Percentiles rank a stretch among this genome's conserved stretches.
Evolutionary conservation across 2,113 vertebrate genomes (phyloP).

Genomic region (Isichthys henryi): DNA sequence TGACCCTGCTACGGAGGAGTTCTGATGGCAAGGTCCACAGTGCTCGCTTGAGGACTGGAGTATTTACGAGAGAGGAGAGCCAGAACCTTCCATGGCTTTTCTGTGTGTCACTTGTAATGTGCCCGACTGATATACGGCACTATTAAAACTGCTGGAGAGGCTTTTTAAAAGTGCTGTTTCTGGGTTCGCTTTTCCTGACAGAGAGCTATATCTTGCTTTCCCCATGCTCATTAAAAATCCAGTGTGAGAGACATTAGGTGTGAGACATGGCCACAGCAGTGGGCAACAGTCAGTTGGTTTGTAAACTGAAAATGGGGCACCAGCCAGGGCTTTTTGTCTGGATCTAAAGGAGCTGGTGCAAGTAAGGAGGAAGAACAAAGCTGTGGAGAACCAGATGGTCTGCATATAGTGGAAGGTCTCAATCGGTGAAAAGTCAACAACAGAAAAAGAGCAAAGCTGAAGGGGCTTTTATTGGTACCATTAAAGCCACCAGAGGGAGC

Average conservation of each 20-base stretch:
- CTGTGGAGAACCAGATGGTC: not conserved
- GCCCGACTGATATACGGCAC: conserved; percentile 6
- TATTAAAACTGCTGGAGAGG: conserved; percentile 4
- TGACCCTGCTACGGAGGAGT: not conserved
- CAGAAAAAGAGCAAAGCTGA: not conserved
- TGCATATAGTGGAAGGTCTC: not conserved
- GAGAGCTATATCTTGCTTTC: conserved; percentile 25
- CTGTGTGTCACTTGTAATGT: not conserved
- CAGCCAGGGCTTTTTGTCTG: conserved; percentile 38
- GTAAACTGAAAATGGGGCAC: conserved; percentile 50
- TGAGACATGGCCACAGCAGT: conserved; percentile 39
- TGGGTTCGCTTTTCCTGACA: not conserved
- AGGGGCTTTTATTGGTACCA: not conserved
- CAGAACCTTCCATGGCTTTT: not conserved
- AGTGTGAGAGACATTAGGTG: conserved; percentile 48
- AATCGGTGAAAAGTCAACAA: not conserved
- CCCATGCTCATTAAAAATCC: conserved; percentile 43
- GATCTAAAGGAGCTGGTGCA: conserved; percentile 36
- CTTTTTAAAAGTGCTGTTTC: conserved; percentile 24
- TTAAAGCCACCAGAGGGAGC: not conserved
- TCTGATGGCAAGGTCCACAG: not conserved
- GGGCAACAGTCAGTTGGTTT: conserved; percentile 50
- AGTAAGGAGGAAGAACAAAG: conserved; percentile 28
- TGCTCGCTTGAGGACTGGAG: not conserved
- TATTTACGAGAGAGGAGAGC: not conserved